Conservation (phyloP, 1,140 invertebrate genomes). For the Ctenoplectra terminalis region DNA sequence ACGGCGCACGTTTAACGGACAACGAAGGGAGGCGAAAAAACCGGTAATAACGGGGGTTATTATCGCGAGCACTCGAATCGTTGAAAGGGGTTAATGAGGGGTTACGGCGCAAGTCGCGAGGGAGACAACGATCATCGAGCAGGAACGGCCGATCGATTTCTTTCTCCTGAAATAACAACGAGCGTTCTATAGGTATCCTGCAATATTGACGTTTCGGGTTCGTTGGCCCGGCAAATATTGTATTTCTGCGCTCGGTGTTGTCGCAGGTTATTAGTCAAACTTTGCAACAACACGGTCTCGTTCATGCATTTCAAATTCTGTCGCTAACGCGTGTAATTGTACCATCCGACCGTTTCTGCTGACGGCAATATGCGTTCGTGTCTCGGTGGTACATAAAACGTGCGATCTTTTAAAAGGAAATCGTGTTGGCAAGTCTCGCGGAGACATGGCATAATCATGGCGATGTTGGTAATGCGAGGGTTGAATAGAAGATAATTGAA, state of each 20-base stretch:
- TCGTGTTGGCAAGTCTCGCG: background rate
- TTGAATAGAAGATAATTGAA: background rate
- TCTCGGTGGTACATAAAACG: background rate
- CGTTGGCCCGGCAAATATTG: constrained; percentile 39
- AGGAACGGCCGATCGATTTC: constrained; percentile 61
- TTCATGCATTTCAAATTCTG: background rate
- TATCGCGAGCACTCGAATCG: constrained; percentile 32
- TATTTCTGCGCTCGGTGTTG: constrained; percentile 15
- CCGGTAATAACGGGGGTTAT: constrained; percentile 47
- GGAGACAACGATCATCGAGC: constrained; percentile 45
- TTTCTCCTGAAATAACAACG: constrained; percentile 39
- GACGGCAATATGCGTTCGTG: too few relatives aligned
- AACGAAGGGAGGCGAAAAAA: constrained; percentile 12
- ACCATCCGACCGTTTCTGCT: background rate
- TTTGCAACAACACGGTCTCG: background rate
- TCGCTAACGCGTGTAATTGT: background rate
- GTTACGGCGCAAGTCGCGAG: constrained; percentile 52
- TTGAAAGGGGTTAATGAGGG: constrained; percentile 73
- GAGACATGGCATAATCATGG: background rate
- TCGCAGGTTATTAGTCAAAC: constrained; percentile 13
- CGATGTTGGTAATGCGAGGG: background rate
- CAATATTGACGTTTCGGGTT: constrained; percentile 48
- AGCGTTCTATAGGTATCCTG: constrained; percentile 26
- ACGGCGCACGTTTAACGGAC: too few relatives aligned
- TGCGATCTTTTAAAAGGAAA: background rate